Conservation (phyloP, 2,113 vertebrate genomes). For the Dunckerocampus dactyliophorus region DNA sequence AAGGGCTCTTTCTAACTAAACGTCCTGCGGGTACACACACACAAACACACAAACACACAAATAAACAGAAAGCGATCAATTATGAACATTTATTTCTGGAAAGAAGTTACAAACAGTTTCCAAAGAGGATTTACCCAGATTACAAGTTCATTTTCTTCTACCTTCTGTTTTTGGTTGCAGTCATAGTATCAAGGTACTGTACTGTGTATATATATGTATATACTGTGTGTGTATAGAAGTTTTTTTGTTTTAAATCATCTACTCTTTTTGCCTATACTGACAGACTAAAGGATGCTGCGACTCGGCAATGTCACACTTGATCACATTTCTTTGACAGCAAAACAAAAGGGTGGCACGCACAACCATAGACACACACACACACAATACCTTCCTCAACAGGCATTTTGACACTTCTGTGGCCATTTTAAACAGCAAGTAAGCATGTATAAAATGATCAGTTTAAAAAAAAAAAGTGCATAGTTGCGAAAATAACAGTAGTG, state of each 20-base stretch:
- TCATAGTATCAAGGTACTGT: slow-evolving; percentile 57
- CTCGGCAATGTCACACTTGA: neutral
- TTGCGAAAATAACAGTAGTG: neutral
- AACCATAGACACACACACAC: neutral
- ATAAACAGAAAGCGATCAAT: slow-evolving; percentile 60
- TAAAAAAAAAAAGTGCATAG: slow-evolving; percentile 8
- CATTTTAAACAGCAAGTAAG: neutral
- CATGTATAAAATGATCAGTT: neutral
- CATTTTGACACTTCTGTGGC: neutral
- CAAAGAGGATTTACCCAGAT: slow-evolving; percentile 74
- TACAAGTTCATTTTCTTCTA: slow-evolving; percentile 57
- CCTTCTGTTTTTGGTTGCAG: slow-evolving; percentile 55
- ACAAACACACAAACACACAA: neutral
- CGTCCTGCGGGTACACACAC: neutral
- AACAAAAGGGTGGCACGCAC: neutral
- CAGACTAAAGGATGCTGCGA: slow-evolving; percentile 51
- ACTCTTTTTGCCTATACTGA: slow-evolving; percentile 61
- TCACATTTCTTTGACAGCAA: slow-evolving; percentile 3
- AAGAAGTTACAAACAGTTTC: slow-evolving; percentile 78
- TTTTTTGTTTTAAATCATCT: slow-evolving; percentile 46
- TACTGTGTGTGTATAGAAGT: slow-evolving; percentile 11
- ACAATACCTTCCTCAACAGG: slow-evolving; percentile 3
- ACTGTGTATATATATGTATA: slow-evolving; percentile 9
- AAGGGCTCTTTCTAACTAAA: too few relatives aligned
- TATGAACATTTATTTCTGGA: slow-evolving; percentile 81